These are phyloP conservation scores for Rhinoptilus africanus DNA, from an alignment of 2,113 vertebrate genomes.

Conservation along the genomic window DNA sequence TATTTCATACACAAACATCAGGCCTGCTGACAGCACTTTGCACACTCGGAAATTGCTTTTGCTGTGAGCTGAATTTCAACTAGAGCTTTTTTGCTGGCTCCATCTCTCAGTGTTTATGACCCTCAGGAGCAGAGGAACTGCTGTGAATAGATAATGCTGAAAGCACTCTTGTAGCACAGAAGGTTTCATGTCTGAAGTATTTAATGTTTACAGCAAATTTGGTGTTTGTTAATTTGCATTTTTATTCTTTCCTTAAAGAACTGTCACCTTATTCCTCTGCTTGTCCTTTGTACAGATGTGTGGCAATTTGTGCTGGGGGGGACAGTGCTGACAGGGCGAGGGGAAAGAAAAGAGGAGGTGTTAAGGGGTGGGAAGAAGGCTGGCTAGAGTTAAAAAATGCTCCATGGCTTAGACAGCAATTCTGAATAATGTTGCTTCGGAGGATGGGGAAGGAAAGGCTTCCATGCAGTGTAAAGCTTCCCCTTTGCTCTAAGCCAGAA, in stretches of 20 bases:
- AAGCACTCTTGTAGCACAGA: slow-evolving; percentile 68
- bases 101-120: slow-evolving; percentile 77
- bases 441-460: slow-evolving; percentile 24
- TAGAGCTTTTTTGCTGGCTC: slow-evolving; percentile 77
- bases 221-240: slow-evolving; percentile 75
- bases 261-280: slow-evolving; percentile 56
- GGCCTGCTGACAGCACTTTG: slow-evolving; percentile 95
- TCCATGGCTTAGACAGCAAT: slow-evolving; percentile 6
- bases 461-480: background rate
- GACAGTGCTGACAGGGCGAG: background rate
- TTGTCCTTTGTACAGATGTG: slow-evolving; percentile 49
- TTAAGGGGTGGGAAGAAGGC: slow-evolving; percentile 25
- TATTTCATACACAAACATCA: slow-evolving; percentile 98
- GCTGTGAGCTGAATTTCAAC: slow-evolving; percentile 98
- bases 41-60: slow-evolving; percentile 95
- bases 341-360: background rate
- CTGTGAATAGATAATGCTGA: slow-evolving; percentile 84
- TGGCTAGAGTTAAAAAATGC: background rate
- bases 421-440: slow-evolving; percentile 16
- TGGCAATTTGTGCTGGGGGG: slow-evolving; percentile 38
- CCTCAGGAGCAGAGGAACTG: slow-evolving; percentile 78
- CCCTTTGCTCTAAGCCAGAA: background rate
- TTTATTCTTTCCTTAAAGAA: slow-evolving; percentile 71
- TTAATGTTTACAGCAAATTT: slow-evolving; percentile 73
- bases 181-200: slow-evolving; percentile 64